A percentile compares a stretch with the other conserved stretches of the same genome.
These are phyloP conservation scores for Poeciliopsis gracilis DNA, from an alignment of 2,797 vertebrate species.

Conservation along the genomic window DNA sequence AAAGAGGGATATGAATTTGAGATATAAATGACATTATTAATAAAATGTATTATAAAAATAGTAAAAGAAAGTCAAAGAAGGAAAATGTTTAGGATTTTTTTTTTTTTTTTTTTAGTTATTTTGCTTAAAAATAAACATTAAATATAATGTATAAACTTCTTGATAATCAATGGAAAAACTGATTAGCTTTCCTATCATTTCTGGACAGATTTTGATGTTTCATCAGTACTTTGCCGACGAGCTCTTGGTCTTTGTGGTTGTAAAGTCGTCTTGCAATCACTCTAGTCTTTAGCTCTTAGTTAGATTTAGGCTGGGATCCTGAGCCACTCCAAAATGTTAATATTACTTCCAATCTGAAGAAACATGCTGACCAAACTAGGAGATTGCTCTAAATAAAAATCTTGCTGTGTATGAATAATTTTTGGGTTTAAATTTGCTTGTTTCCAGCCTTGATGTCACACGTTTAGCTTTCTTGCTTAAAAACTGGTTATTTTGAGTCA, in stretches of 20 bases:
- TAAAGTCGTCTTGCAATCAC: background rate
- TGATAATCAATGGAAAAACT: background rate
- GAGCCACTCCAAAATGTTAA: background rate
- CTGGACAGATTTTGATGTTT: background rate
- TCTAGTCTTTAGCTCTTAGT: background rate
- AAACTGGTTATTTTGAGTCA: background rate
- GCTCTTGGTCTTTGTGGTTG: background rate
- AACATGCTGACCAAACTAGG: background rate
- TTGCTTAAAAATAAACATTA: background rate
- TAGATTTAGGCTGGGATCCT: background rate
- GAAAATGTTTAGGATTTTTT: background rate
- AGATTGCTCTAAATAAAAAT: background rate
- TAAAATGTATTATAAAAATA: background rate
- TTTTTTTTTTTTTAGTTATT: background rate
- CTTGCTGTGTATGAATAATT: background rate
- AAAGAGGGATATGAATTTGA: background rate
- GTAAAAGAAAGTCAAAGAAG: background rate
- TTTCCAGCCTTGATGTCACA: background rate
- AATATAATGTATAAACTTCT: background rate
- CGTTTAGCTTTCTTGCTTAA: background rate
- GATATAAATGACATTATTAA: too few species aligned
- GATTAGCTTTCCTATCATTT: background rate
- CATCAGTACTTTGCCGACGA: background rate
- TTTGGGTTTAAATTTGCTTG: background rate
- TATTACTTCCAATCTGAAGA: background rate